Evolutionary conservation across 2,113 vertebrate genomes (phyloP).

Genomic region (Semnornis frantzii): DNA sequence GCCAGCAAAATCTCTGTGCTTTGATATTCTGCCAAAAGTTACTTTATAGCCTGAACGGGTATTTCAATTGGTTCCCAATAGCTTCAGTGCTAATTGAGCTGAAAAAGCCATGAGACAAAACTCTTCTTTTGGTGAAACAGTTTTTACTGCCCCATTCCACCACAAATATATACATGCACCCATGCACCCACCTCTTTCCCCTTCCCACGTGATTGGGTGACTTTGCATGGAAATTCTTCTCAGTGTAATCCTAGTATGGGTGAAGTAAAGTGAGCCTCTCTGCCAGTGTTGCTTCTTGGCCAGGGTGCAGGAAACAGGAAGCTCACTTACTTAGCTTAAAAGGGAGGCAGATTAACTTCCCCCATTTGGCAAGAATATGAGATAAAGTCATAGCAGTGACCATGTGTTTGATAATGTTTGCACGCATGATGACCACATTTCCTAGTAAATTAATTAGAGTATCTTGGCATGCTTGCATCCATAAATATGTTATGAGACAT

Average conservation of each 20-base stretch:
- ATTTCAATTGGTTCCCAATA: not conserved
- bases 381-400: not conserved
- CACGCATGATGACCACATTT: not conserved
- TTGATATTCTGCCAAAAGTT: not conserved
- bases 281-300: not conserved
- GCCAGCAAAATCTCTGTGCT: not conserved
- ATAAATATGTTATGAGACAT: not conserved
- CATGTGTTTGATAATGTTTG: not conserved
- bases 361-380: no score
- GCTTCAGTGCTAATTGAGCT: constrained; percentile 3
- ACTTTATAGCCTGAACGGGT: not conserved
- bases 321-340: not conserved
- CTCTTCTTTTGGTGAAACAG: not conserved
- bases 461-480: not conserved
- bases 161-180: not conserved
- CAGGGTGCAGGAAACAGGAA: not conserved
- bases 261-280: not conserved
- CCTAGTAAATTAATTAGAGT: not conserved
- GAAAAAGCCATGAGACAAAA: constrained; percentile 10
- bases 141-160: not conserved
- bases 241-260: not conserved
- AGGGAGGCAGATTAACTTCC: not conserved
- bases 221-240: not conserved
- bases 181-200: not conserved
- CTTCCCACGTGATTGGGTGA: not conserved